Evolutionary conservation across 2,888 invertebrate genomes (phyloP), one percentile per base, ranked within the genome.

Genomic region (Cyclophora albipunctata): DNA sequence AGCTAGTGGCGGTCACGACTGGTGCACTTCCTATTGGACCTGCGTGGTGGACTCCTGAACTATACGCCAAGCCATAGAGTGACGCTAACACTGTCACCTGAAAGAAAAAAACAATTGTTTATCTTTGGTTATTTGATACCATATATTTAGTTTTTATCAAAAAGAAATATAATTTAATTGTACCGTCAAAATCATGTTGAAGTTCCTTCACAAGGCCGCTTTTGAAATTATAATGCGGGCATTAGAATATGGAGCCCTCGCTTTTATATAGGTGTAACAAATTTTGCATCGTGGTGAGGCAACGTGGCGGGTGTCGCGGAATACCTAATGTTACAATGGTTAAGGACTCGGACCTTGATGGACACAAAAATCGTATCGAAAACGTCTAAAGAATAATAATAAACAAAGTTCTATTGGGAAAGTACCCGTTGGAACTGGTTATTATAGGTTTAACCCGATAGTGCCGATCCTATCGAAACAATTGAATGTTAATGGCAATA

Each of bases 1-100:
- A 92, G 70, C 93, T 93, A 50, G 91, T 89, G 2, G 93, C 91
- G 0, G 93, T 91, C 3, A 93, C 91, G 41, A 91, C 87, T 5
- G 91, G 90, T 1, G 88, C 84, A n/a, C 63, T 51, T 2, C 59
- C 70, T 34, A 61, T 59, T 3, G 71, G 61, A n/a, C 51, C 63
- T 48, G 33, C 62, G 3, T 70, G 76, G 41, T 70, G 71, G 5
- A 78, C 58, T 48, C 76, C 84, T 33, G 86, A 87, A 50, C 79
- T 67, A 45, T 62, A 68, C 49, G 63, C 81, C 33, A 75, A 51
- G 41, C 73, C 68, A 54, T 77, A 78, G 61, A 79, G 45, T 51
- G 71, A 57, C 44, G 65, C 64, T 34, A 84, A 53, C 47, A 74
- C 52, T 51, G 80, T 51, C 35, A 80, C 63, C 87, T 88, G 76